Base-by-base conservation (phyloP, 1,140 invertebrate species). In the Bombus sylvicola region DNA sequence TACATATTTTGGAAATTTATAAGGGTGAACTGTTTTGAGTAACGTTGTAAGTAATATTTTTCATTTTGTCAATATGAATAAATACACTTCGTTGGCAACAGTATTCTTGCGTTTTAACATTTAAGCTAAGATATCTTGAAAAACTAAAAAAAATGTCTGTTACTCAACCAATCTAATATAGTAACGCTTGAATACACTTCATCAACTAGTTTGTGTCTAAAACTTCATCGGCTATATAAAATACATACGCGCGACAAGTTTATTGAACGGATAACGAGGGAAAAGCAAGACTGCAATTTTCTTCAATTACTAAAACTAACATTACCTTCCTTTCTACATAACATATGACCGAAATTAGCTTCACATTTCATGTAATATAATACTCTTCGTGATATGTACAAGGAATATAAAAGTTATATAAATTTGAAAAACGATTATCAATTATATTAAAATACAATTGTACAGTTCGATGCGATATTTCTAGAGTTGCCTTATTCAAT, bases 111-210 rank as follows among this genome's bases (percentile, higher is more conserved):
- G 28, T 13, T 28, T 28, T 25, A 76, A 39, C 34, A 39, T 59
- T 59, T 39, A n/a, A 34, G 4, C 37, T 53, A 6, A 62, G 53
- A 57, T 59, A 76, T 39, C 13, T 18, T 22, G 34, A 28, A 53
- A 31, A 31, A 41, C 9, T 3, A 62, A 59, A 62, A 53, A 22
- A 64, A 79, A 79, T 68, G 9, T 79, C 10, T 10, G 25, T 79
- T 79, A 47, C 64, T 28, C 64, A 69, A 79, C 31, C n/a, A 39
- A 53, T 68, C 39, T 79, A 31, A 77, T 43, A 68, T 22, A 15
- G 62, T 68, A 41, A 62, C 75, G 75, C 37, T 77, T 79, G 77
- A 79, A 8, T 79, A 68, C 25, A 68, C 37, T 43, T 66, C 31
- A 41, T 79, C 77, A 34, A 68, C 77, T 47, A 10, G 77, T 43